phyloP scores from a whole-genome alignment of 2,113 vertebrate genomes.

The Hemichromis elongatus region DNA sequence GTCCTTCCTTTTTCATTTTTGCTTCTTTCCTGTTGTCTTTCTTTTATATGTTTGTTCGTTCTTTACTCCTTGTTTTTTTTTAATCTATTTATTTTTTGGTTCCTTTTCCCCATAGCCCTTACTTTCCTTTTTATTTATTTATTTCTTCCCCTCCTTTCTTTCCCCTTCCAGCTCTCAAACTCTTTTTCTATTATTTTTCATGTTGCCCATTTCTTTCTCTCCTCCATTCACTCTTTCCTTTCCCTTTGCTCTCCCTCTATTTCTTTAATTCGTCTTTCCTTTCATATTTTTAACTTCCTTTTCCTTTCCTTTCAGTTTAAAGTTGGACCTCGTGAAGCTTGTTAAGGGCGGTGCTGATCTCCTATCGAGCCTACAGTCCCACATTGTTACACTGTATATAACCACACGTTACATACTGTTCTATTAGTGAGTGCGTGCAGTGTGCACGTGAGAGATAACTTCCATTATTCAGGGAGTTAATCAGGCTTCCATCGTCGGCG shows the following conservation, averaged over 20 bases:
- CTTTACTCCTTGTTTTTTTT: not conserved
- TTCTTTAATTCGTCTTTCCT: not conserved
- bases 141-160: too few relatives aligned
- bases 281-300: not conserved
- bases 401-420: not conserved
- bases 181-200: not conserved
- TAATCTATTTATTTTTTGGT: not conserved
- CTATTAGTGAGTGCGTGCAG: not conserved
- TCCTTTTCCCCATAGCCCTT: not conserved
- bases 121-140: fast-evolving
- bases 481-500: not conserved
- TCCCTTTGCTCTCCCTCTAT: not conserved
- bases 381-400: not conserved
- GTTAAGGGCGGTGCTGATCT: not conserved
- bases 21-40: not conserved
- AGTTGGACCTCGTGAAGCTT: not conserved
- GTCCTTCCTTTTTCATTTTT: not conserved
- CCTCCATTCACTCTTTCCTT: not conserved
- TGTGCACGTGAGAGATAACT: not conserved
- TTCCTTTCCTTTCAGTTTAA: fast-evolving
- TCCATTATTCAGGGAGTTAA: not conserved
- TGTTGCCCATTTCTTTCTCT: too few relatives aligned
- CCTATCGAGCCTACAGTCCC: fast-evolving
- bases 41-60: not conserved
- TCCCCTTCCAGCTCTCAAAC: not conserved